Conservation (phyloP, 2,888 invertebrate genomes). For the Byasa hedistus region DNA sequence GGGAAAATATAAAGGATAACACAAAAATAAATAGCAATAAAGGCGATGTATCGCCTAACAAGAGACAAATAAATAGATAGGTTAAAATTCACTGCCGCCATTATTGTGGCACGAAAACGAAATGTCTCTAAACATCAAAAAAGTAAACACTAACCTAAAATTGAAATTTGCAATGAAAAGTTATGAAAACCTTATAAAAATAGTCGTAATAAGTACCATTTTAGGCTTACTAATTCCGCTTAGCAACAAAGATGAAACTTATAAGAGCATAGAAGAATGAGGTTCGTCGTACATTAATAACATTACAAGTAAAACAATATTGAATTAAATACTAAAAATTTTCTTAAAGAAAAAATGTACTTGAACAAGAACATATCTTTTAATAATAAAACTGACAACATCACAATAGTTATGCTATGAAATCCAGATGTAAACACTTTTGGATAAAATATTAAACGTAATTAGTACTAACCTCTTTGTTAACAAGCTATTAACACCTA, state of each 20-base stretch:
- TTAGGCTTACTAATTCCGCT: conserved; percentile 44
- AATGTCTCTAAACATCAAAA: conserved; percentile 78
- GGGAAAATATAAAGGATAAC: conserved; percentile 61
- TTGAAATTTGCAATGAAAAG: conserved; percentile 38
- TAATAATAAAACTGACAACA: conserved; percentile 74
- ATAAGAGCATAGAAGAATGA: conserved; percentile 69
- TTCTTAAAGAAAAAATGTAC: conserved; percentile 30
- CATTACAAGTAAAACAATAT: conserved; percentile 41
- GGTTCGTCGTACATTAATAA: conserved; percentile 68
- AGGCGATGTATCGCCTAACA: conserved; percentile 45
- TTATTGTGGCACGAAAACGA: conserved; percentile 77
- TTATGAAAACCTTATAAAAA: conserved; percentile 36
- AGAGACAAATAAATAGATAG: conserved; percentile 66
- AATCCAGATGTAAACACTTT: conserved; percentile 89
- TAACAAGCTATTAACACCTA: conserved; percentile 60
- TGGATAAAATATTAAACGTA: conserved; percentile 60
- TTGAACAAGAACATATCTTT: conserved; percentile 40
- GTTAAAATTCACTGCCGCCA: conserved; percentile 78
- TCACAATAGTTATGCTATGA: conserved; percentile 80
- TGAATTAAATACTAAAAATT: conserved; percentile 43
- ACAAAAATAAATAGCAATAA: conserved; percentile 49
- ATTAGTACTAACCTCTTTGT: conserved; percentile 64
- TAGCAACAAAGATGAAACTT: conserved; percentile 70
- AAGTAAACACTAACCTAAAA: conserved; percentile 73
- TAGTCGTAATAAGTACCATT: conserved; percentile 34